phyloP scores from a whole-genome alignment of 2,888 invertebrate genomes.

The Apamea crenata region DNA sequence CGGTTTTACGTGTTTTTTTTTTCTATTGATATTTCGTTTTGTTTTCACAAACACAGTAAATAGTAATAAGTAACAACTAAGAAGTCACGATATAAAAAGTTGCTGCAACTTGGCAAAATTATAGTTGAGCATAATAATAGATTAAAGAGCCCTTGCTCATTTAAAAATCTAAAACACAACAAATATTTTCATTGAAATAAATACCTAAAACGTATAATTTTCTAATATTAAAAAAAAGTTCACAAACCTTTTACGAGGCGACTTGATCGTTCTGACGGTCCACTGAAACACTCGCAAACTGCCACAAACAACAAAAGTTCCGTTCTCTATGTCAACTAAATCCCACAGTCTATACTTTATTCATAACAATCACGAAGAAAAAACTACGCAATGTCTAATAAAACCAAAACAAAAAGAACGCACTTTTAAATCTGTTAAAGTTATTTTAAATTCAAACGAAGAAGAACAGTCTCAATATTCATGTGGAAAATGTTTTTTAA shows the following conservation, averaged over 20 bases:
- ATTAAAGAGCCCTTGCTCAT: background rate
- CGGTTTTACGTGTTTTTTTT: too few species aligned
- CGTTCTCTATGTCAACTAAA: conserved; percentile 38
- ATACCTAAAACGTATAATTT: background rate
- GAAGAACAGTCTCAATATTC: background rate
- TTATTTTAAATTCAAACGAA: conserved; percentile 38
- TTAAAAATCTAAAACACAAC: background rate
- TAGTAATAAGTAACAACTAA: background rate
- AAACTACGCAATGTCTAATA: conserved; percentile 1
- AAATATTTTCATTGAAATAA: background rate
- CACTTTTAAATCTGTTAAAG: conserved; percentile 43
- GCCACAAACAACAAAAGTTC: conserved; percentile 58
- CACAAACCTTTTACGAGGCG: conserved; percentile 64
- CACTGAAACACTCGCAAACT: conserved; percentile 57
- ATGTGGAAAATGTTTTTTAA: background rate
- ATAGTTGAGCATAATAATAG: background rate
- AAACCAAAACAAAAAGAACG: conserved; percentile 12
- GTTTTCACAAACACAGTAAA: background rate
- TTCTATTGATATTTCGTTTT: too few species aligned
- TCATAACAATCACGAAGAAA: conserved; percentile 28
- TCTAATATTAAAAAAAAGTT: conserved; percentile 10
- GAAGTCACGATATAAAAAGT: background rate
- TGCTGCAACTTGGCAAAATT: too few species aligned
- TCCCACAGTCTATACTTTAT: conserved; percentile 40
- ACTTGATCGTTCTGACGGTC: conserved; percentile 46